These are phyloP conservation scores for Xestia sexstrigata DNA, from an alignment of 2,888 invertebrate species.

Conservation along the genomic window DNA sequence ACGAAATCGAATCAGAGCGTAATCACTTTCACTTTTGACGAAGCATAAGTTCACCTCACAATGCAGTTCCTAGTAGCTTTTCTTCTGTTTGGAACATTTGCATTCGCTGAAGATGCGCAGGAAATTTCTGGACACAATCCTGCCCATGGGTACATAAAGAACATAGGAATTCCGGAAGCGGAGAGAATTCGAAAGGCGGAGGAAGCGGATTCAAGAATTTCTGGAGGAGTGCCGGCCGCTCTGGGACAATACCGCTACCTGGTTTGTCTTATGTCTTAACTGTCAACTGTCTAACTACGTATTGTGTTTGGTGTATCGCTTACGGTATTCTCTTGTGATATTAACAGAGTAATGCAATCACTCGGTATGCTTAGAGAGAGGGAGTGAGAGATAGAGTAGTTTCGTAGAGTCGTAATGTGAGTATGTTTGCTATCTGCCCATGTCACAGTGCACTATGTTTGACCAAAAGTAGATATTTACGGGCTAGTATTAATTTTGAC, in stretches of 20 bases:
- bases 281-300: slow-evolving; percentile 3
- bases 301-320: slow-evolving; percentile 9
- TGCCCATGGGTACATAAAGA: slow-evolving; percentile 74
- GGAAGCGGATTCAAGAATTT: slow-evolving; percentile 67
- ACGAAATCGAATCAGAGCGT: slow-evolving; percentile 7
- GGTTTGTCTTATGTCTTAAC: slow-evolving; percentile 60
- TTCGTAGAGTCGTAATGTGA: not conserved
- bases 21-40: slow-evolving; percentile 8
- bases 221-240: slow-evolving; percentile 72
- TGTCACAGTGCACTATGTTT: not conserved
- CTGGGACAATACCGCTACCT: slow-evolving; percentile 74
- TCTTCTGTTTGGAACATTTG: slow-evolving; percentile 62
- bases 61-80: slow-evolving; percentile 63
- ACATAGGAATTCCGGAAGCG: slow-evolving; percentile 74
- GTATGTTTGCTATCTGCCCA: too few species aligned
- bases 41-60: slow-evolving; percentile 33
- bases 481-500: not conserved
- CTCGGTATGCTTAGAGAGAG: not conserved
- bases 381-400: not conserved
- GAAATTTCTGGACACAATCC: slow-evolving; percentile 46
- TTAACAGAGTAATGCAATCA: slow-evolving; percentile 18
- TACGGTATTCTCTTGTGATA: slow-evolving; percentile 20
- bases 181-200: slow-evolving; percentile 74
- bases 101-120: slow-evolving; percentile 61
- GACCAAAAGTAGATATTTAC: not conserved